These are phyloP conservation scores for Tipula confusa DNA, from an alignment of 2,888 invertebrate genomes.

Conservation along the genomic window DNA sequence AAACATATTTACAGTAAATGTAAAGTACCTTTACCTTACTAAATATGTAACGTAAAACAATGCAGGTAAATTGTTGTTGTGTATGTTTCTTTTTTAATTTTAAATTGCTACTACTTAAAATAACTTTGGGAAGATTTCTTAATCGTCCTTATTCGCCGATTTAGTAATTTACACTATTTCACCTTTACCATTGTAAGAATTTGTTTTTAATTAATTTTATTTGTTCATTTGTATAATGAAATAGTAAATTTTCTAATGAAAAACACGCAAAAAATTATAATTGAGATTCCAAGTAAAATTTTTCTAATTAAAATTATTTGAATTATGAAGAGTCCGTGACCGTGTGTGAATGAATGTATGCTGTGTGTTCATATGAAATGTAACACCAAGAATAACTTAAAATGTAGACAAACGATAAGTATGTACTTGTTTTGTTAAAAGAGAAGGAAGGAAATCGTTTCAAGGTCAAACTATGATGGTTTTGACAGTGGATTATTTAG, in stretches of 20 bases:
- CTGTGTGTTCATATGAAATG: too few relatives aligned
- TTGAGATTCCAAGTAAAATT: conserved; percentile 3
- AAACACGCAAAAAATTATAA: background rate
- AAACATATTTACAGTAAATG: conserved; percentile 25
- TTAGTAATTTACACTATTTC: conserved; percentile 12
- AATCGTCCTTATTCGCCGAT: background rate
- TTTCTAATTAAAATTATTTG: background rate
- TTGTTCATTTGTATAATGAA: background rate
- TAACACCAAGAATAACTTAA: too few relatives aligned
- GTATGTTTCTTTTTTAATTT: background rate
- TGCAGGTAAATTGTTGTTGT: background rate
- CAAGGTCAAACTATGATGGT: too few relatives aligned
- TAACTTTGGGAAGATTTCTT: background rate
- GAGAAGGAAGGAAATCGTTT: too few relatives aligned
- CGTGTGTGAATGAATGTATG: background rate
- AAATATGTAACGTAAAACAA: background rate
- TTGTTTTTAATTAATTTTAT: conserved; percentile 16
- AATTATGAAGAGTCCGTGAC: background rate
- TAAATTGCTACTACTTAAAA: background rate
- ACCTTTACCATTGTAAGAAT: background rate
- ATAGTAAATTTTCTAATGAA: background rate
- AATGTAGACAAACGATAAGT: too few relatives aligned
- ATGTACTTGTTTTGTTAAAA: too few relatives aligned
- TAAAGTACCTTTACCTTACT: conserved; percentile 7
- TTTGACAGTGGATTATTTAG: too few relatives aligned